Conservation (phyloP, 2,797 vertebrate genomes). For the Sebastes cheni region DNA sequence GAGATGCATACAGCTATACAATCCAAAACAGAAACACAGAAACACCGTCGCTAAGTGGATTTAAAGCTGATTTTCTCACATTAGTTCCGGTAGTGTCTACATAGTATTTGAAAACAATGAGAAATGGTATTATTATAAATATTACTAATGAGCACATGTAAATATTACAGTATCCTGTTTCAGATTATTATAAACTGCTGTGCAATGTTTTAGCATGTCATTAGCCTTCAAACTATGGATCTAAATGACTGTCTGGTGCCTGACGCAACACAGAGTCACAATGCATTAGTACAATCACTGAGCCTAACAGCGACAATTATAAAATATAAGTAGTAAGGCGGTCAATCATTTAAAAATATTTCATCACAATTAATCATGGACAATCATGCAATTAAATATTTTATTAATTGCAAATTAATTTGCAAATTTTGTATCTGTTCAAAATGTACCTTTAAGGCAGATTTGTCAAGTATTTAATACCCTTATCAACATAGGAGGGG, state of each 20-base stretch:
- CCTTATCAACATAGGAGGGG: too few species aligned
- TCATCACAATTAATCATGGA: too few species aligned
- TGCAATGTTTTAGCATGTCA: not conserved
- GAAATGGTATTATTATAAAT: not conserved
- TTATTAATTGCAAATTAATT: too few species aligned
- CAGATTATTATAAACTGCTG: not conserved
- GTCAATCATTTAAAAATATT: too few species aligned
- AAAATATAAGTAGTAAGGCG: not conserved
- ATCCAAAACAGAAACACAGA: not conserved
- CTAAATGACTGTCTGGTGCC: not conserved
- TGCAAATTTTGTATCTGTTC: too few species aligned
- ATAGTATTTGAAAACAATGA: not conserved
- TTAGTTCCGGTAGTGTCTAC: not conserved
- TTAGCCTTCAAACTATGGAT: not conserved
- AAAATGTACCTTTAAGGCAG: too few species aligned
- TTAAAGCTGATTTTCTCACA: not conserved
- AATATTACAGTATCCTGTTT: not conserved
- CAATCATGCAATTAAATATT: too few species aligned
- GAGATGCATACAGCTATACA: not conserved
- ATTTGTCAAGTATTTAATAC: too few species aligned
- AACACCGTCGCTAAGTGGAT: not conserved
- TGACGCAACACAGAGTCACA: not conserved
- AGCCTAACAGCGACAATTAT: not conserved
- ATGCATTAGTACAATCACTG: not conserved
- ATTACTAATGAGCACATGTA: not conserved